Base-by-base conservation (phyloP, 1,140 invertebrate species). In the Euura lappo region DNA sequence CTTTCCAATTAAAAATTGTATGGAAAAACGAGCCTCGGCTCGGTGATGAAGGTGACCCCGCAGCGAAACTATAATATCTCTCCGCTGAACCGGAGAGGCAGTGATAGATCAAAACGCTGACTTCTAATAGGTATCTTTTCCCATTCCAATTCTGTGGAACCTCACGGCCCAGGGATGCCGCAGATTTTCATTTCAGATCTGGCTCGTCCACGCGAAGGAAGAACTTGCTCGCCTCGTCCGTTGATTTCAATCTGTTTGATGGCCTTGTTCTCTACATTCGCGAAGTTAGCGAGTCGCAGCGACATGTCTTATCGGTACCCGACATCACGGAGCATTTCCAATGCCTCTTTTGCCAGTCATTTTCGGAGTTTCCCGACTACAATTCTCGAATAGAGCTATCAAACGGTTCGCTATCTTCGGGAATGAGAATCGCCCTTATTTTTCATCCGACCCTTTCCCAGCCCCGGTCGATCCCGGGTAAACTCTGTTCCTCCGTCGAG, bases 151-250 rank as follows among this genome's bases (percentile, higher is more conserved):
- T 8, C 51, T 28, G 13, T n/a, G 8, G 51, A 60, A 79, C 79
- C 77, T 76, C 77, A 75, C 75, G 72, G 72, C 71, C 60, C 74
- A 70, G 71, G 76, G 69, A 71, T 44, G 74, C 78, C 76, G 71
- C 79, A 80, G 80, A 81, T 81, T 81, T 81, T 81, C 79, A 81
- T 81, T 81, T 81, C 79, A 81, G 80, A 81, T 81, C 77, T 80
- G 79, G 79, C 77, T 79, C 73, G 67, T 28, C 5, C 51, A 65
- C 45, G 65, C 28, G 2, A 4, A 66, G 71, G 79, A 80, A 77
- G 74, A 76, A 74, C 75, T 75, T 72, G 69, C 44, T 70, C 69
- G 69, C 69, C 45, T 51, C 44, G 65, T 13, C 64, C 66, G 64
- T 80, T 78, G 78, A 80, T 79, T 80, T 80, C 77, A 80, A 80